A percentile compares a stretch with the other conserved stretches of the same genome.
Conservation (phyloP, 1,140 invertebrate genomes). For the Anastrepha obliqua region DNA sequence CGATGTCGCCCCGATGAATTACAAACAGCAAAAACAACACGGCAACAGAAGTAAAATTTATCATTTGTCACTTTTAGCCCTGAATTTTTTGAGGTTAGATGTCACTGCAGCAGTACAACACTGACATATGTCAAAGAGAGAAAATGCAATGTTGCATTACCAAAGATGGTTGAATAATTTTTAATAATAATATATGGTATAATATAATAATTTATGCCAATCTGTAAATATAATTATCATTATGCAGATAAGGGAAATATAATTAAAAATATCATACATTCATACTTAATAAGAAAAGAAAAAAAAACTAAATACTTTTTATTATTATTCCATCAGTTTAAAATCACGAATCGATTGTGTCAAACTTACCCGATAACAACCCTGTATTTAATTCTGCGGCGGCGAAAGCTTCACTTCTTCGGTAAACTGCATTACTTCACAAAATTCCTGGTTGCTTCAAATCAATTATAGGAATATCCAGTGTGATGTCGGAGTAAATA, state of each 20-base stretch:
- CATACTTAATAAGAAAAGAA: too few species aligned
- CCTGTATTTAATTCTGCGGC: neutral
- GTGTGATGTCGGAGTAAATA: neutral
- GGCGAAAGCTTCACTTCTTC: neutral
- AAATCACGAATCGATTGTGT: neutral
- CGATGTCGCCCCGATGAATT: slow-evolving; percentile 44
- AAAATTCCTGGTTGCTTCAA: neutral
- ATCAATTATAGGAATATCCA: neutral
- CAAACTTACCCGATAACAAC: neutral
- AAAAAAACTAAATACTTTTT: neutral
- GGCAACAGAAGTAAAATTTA: slow-evolving; percentile 49
- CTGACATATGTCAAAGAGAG: neutral
- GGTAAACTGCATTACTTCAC: neutral
- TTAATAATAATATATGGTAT: neutral
- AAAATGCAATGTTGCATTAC: neutral
- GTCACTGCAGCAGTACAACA: neutral
- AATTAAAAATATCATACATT: neutral
- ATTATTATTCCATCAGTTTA: neutral
- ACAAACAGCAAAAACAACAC: slow-evolving; percentile 45
- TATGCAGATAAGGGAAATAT: neutral
- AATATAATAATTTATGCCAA: too few species aligned
- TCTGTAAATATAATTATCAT: too few species aligned
- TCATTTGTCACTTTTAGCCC: slow-evolving; percentile 54
- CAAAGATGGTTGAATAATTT: neutral
- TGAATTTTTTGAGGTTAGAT: slow-evolving; percentile 30